Conservation (phyloP, 1,140 invertebrate genomes). For the Alviniconcha marisindica region DNA sequence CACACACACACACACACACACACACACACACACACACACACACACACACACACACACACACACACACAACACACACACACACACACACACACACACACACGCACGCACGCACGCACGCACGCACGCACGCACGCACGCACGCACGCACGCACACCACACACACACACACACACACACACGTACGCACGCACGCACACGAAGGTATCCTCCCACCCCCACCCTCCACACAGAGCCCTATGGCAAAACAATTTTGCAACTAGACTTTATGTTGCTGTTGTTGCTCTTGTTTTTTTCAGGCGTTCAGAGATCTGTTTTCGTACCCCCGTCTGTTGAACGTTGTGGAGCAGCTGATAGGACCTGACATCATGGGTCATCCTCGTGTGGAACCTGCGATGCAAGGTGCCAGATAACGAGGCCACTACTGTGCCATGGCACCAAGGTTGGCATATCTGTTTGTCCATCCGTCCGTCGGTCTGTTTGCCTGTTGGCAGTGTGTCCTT, state of each 20-base stretch:
- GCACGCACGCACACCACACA: too few relatives aligned
- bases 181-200: too few relatives aligned
- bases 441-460: constrained; percentile 27
- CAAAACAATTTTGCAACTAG: too few relatives aligned
- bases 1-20: neutral
- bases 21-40: neutral
- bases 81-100: too few relatives aligned
- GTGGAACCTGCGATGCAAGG: constrained; percentile 72
- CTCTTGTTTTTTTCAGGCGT: constrained; percentile 48
- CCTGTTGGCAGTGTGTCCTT: too few relatives aligned
- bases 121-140: neutral
- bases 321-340: constrained; percentile 68
- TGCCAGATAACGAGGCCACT: constrained; percentile 67
- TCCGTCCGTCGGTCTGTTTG: neutral
- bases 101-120: neutral
- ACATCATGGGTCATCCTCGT: constrained; percentile 71
- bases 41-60: too few relatives aligned
- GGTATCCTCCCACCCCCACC: too few relatives aligned
- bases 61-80: too few relatives aligned
- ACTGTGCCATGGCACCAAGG: constrained; percentile 75
- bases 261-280: too few relatives aligned
- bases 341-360: constrained; percentile 71
- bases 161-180: too few relatives aligned
- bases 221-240: too few relatives aligned
- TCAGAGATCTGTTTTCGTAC: constrained; percentile 66